phyloP scores from a whole-genome alignment of 2,797 vertebrate species.

The Acrossocheilus wenchowensis region DNA sequence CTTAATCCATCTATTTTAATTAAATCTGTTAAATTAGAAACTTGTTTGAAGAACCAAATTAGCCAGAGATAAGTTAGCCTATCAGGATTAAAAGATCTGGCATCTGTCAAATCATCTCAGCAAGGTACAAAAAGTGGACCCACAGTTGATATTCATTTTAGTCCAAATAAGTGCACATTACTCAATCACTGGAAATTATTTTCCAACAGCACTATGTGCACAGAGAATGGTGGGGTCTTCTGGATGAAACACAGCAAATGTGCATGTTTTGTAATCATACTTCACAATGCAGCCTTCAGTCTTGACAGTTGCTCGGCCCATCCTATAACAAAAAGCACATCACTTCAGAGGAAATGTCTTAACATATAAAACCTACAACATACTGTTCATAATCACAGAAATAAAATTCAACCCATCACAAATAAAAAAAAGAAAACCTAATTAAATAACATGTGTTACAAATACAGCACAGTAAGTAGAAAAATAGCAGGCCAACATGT shows the following conservation, averaged over 20 bases:
- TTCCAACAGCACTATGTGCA: not conserved
- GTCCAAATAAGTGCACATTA: not conserved
- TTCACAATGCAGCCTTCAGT: conserved; percentile 67
- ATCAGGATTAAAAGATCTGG: not conserved
- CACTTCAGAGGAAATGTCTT: not conserved
- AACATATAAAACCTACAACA: not conserved
- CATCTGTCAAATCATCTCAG: not conserved
- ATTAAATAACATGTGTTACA: not conserved
- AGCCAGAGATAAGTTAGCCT: not conserved
- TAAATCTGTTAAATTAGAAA: not conserved
- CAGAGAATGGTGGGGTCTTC: conserved; percentile 59
- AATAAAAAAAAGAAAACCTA: no score
- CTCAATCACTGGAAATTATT: conserved; percentile 55
- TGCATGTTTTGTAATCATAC: conserved; percentile 62
- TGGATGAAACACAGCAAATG: conserved; percentile 68
- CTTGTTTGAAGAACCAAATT: not conserved
- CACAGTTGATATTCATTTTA: not conserved
- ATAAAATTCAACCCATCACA: not conserved
- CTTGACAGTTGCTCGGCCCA: fast-evolving
- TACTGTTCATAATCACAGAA: not conserved
- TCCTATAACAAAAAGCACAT: conserved; percentile 4
- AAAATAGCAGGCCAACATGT: no score
- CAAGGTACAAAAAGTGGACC: not conserved
- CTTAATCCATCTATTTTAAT: not conserved
- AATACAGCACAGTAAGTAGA: not conserved